These are phyloP conservation scores for Cheilosia vulpina DNA, from an alignment of 2,888 invertebrate genomes.

Conservation along the genomic window DNA sequence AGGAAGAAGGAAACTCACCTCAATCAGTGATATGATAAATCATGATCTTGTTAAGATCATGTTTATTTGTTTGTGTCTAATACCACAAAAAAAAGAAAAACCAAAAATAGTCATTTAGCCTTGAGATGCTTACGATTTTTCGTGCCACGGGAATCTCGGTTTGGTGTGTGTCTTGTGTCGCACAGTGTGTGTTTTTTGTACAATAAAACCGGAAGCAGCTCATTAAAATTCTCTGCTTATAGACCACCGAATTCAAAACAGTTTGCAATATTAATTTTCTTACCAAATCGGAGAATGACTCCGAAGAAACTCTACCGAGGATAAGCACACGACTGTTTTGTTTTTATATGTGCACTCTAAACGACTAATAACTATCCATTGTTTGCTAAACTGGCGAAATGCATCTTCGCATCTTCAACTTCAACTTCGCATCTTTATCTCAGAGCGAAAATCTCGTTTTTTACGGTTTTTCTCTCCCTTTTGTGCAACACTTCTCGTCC, in stretches of 20 bases:
- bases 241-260: background rate
- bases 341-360: background rate
- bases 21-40: constrained; percentile 75
- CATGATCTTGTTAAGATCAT: constrained; percentile 69
- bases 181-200: too few relatives aligned
- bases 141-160: background rate
- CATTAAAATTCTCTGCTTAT: background rate
- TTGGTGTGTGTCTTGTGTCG: too few relatives aligned
- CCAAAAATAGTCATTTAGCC: constrained; percentile 34
- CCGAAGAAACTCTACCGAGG: background rate
- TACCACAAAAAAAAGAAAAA: constrained; percentile 12
- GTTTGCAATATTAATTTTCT: constrained; percentile 2
- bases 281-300: background rate
- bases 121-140: constrained; percentile 49
- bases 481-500: constrained; percentile 27
- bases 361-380: constrained; percentile 16
- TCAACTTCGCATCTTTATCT: background rate
- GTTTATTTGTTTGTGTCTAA: constrained; percentile 39
- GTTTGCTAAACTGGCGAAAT: constrained; percentile 2
- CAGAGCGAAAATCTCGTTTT: background rate
- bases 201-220: too few relatives aligned
- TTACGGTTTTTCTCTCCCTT: background rate
- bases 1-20: constrained; percentile 74
- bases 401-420: constrained; percentile 1
- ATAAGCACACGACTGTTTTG: background rate